Base-by-base conservation (phyloP, 1,140 invertebrate genomes). In the Agraylea sexmaculata region DNA sequence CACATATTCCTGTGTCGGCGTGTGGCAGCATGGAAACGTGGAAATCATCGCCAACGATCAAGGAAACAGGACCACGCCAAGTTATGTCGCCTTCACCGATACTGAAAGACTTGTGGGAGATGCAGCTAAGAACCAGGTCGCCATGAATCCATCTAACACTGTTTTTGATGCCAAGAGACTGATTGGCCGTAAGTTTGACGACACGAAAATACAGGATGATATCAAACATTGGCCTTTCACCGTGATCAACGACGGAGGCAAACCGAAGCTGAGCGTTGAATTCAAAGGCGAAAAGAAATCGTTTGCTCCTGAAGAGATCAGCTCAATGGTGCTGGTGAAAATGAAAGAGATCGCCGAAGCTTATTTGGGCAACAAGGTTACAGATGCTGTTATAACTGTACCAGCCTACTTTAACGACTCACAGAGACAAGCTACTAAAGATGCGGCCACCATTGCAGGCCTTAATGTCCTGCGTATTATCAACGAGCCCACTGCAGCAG, bases 71-170 rank as follows among this genome's bases (percentile, higher is more conserved):
- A n/a, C n/a, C n/a, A n/a, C n/a, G n/a, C n/a, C n/a, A n/a, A n/a
- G n/a, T n/a, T n/a, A n/a, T 57, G 86, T 92, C 16, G 87, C 86
- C 2, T 93, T 93, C 62, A 87, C 81, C 1, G 87, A 91, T 45
- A 77, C 80, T 0, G 87, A 92, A 55, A 62, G 87, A 20, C 63
- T 91, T n/a, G 81, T 91, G 45, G 87, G 87, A 12, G 86, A 91
- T 56, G 73, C 77, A 7, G 80, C 80, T 1, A 81, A 80, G 57
- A 78, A 78, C 46, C 73, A 76, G 50, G 70, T 73, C 6, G 69
- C 71, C 49, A 70, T 78, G 57, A 84, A 85, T 55, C 75, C 80
- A 2, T 64, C 54, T 29, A 83, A 84, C 56, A 83, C 81, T 3
- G 68, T 84, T 12, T 84, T 83, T 56, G 78, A 73, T 46, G 71